These are phyloP conservation scores for Lophura nycthemera DNA, from an alignment of 2,113 vertebrate genomes.

Conservation along the genomic window DNA sequence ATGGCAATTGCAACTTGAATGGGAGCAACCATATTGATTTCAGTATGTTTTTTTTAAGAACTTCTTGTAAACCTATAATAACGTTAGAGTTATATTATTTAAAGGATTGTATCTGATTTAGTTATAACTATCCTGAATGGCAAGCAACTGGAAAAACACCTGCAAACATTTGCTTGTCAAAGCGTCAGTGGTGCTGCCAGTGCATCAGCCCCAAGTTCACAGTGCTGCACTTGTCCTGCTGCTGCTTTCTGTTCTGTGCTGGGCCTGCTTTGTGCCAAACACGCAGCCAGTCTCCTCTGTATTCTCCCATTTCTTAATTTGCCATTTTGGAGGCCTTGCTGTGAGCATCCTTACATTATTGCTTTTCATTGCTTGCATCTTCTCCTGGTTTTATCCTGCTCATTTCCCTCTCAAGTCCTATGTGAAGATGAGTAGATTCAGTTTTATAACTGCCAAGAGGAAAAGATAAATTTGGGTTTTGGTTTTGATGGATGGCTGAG, in stretches of 20 bases:
- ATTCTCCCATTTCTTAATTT: not conserved
- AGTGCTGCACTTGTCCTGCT: not conserved
- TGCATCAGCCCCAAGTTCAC: not conserved
- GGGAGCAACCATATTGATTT: not conserved
- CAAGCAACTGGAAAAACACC: not conserved
- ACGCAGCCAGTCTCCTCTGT: rapidly evolving
- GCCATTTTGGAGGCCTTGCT: not conserved
- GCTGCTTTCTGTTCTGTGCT: not conserved
- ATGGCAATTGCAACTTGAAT: not conserved
- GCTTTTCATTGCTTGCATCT: rapidly evolving
- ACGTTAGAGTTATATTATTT: not conserved
- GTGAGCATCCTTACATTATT: not conserved
- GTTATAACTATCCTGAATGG: not conserved
- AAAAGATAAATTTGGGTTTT: not conserved
- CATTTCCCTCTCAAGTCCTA: not conserved
- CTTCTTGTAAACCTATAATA: not conserved
- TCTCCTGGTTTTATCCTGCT: not conserved
- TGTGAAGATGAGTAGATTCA: not conserved
- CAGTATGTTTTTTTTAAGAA: not conserved
- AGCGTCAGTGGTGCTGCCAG: not conserved
- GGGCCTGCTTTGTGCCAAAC: rapidly evolving
- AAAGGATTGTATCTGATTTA: not conserved
- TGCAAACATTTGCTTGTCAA: not conserved
- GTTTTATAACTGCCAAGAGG: not conserved
- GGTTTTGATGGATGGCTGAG: not conserved